Evolutionary conservation across 1,140 invertebrate species (phyloP).

Genomic region (Drosophila asahinai): DNA sequence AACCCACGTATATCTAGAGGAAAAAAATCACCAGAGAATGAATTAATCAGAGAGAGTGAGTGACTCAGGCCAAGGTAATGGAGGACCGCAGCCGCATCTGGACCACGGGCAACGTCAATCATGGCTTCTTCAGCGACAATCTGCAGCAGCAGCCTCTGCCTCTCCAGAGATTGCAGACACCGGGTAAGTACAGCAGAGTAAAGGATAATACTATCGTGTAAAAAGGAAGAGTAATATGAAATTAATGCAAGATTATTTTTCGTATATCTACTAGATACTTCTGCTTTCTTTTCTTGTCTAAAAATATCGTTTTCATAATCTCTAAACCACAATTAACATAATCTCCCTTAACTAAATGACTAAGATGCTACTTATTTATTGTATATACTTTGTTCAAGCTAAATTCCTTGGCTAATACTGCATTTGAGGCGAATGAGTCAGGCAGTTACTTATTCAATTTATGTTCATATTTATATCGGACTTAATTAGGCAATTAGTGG

Average conservation of each 20-base stretch:
- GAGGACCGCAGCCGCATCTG: conserved; percentile 66
- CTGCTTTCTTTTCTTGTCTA: too few species aligned
- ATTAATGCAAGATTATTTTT: neutral
- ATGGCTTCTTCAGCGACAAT: conserved; percentile 66
- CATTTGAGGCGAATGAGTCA: conserved; percentile 2
- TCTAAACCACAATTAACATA: neutral
- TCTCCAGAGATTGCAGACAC: conserved; percentile 64
- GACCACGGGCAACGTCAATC: conserved; percentile 65
- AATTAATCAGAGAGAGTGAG: conserved; percentile 16
- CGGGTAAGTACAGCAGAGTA: conserved; percentile 41
- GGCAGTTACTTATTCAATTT: neutral
- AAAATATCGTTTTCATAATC: too few species aligned
- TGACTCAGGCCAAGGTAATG: conserved; percentile 30
- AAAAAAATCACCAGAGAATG: conserved; percentile 52
- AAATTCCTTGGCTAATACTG: neutral
- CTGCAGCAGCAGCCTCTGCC: conserved; percentile 66
- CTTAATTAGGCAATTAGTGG: conserved; percentile 13
- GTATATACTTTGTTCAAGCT: neutral
- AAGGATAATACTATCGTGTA: too few species aligned
- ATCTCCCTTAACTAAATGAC: neutral
- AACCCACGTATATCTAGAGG: neutral
- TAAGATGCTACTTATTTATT: neutral
- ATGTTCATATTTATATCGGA: conserved; percentile 1
- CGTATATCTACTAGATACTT: neutral
- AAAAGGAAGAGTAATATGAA: too few species aligned